Base-by-base conservation (phyloP, 1,140 invertebrate genomes). In the Macrobrachium nipponense region DNA sequence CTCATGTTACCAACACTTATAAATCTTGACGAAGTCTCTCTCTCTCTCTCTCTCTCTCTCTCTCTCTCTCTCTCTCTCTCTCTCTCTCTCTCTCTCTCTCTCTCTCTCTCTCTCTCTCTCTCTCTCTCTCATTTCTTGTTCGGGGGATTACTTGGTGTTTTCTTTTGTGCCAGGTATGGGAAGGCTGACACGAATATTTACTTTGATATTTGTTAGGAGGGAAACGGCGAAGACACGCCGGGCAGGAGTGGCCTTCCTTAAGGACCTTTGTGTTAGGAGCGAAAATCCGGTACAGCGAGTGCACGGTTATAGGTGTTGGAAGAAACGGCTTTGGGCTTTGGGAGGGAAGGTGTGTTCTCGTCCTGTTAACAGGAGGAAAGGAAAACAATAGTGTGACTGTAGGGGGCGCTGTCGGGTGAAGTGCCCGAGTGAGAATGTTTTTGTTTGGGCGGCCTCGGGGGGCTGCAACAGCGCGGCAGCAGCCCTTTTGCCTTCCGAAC, bases 301-400 rank as follows among this genome's bases (percentile, higher is more conserved):
- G 27, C n/a, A n/a, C n/a, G n/a, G 36, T 70, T 23, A 36, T 36
- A 14, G 68, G 68, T 43, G 51, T 70, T 23, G 68, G 68, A 23
- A 36, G 27, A 27, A 68, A 20, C 14, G n/a, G 64, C n/a, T 70
- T 8, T n/a, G 8, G 62, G 17, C 12, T 15, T 5, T 66, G 64
- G 11, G 64, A 15, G 64, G 11, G 64, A 5, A 10, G 64, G 64
- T 0, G 64, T 66, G 64, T 27, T 43, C 68, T 70, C 68, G 68
- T 23, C 68, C 36, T 70, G 68, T 70, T 70, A 70, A 70, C 68
- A 43, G 68, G 68, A 70, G 68, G 68, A 23, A 27, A 70, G 23
- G 68, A 70, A 70, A 70, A 70, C 68, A 70, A 70, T 70, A 43
- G 23, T 70, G 68, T 20, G 23, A 14, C 68, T 70, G 68, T 70